Base-by-base conservation (phyloP, 2,797 vertebrate species). In the Hydrolagus colliei region DNA sequence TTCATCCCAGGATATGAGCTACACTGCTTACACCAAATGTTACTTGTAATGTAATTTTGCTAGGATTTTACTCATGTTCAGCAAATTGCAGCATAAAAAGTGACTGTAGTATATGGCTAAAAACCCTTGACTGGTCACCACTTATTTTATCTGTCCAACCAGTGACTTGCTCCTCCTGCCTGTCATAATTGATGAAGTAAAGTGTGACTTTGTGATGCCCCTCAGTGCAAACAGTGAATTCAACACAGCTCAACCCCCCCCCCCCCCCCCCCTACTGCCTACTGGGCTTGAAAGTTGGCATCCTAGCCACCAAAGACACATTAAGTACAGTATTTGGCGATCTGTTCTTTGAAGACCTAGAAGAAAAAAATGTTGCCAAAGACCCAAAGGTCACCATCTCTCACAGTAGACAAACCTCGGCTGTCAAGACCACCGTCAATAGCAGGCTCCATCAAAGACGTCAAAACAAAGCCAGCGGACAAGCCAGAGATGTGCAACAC, bases 111-210 rank as follows among this genome's bases (percentile, higher is more conserved):
- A 52, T 52, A 52, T 52, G 41, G 41, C 41, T 52, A 52, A 52
- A 27, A 52, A 52, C 41, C 41, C 6, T 52, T 52, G 41, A 52
- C 6, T 52, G 41, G 41, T 52, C 41, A 52, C 41, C 41, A 52
- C 41, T 3, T 52, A 52, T 52, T 6, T 52, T 52, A 52, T 52
- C 41, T 32, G 78, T 32, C 79, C 68, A 32, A 82, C 12, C 14
- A 9, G 79, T 32, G 68, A 82, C 14, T 52, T 84, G 32, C 65
- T 68, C n/a, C 65, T 84, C 27, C 3, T 9, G 27, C 1, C 27
- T 63, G 79, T 84, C 79, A 84, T 41, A 68, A 84, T 84, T 71
- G 79, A 27, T 77, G 75, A 77, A 77, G 41, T 77, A 61, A 77
- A 77, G 12, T 41, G 79, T 41, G 79, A 68, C 65, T 84, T 52